These are phyloP conservation scores for Dolichopus griseipennis DNA, from an alignment of 2,888 invertebrate species.

Conservation along the genomic window DNA sequence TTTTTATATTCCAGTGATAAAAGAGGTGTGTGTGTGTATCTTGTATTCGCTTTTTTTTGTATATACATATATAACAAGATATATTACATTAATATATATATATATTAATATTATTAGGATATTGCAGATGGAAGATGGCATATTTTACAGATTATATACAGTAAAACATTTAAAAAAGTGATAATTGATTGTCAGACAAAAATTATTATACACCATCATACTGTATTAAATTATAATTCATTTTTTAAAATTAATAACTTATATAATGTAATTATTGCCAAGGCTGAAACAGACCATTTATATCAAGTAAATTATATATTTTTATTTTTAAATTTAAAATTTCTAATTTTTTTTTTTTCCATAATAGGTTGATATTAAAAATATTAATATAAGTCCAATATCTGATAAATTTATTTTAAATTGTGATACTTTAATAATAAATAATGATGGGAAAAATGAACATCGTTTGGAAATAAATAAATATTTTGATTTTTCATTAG, in stretches of 20 bases:
- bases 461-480: not conserved
- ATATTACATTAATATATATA: too few species aligned
- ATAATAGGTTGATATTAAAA: not conserved
- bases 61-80: too few species aligned
- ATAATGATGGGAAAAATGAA: not conserved
- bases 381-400: not conserved
- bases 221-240: too few species aligned
- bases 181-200: not conserved
- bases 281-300: not conserved
- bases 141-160: not conserved
- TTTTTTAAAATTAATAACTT: too few species aligned
- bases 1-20: not conserved
- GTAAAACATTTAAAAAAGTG: not conserved
- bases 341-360: too few species aligned
- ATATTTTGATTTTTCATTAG: not conserved
- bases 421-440: not conserved
- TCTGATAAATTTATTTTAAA: not conserved
- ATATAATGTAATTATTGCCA: not conserved
- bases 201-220: too few species aligned
- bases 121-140: not conserved
- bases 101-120: not conserved
- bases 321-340: not conserved
- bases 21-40: not conserved
- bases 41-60: too few species aligned
- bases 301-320: not conserved